Conservation (phyloP, 2,797 vertebrate species). For the Alca torda region DNA sequence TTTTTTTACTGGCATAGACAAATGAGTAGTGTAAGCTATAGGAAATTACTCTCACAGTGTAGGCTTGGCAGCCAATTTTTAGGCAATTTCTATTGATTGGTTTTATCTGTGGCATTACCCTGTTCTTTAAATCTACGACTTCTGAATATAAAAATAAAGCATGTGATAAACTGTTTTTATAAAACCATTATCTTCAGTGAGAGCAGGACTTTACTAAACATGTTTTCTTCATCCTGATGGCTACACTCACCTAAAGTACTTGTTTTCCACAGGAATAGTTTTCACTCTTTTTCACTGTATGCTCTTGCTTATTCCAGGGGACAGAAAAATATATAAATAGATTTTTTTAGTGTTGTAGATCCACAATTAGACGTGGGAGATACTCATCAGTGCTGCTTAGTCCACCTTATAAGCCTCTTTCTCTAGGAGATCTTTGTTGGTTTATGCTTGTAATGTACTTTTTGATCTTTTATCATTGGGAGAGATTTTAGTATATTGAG, state of each 20-base stretch:
- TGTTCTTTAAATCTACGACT: background rate
- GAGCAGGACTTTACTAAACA: background rate
- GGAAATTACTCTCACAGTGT: background rate
- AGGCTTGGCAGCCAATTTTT: background rate
- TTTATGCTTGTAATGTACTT: background rate
- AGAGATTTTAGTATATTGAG: background rate
- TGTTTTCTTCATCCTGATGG: background rate
- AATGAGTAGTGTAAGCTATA: background rate
- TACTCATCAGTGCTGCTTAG: background rate
- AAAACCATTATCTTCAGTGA: background rate
- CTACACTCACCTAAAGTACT: background rate
- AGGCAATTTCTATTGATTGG: background rate
- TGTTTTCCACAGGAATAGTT: background rate
- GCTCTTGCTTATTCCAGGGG: background rate
- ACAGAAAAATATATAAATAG: background rate
- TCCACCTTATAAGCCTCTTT: background rate
- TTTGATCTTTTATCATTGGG: background rate
- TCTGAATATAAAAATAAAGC: background rate
- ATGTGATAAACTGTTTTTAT: background rate
- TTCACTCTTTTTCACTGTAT: background rate
- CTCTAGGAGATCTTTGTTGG: background rate
- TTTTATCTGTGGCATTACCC: background rate
- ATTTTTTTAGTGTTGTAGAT: background rate
- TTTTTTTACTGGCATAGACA: background rate
- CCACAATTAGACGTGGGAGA: background rate